phyloP scores from a whole-genome alignment of 2,113 vertebrate genomes.

The Motacilla alba region DNA sequence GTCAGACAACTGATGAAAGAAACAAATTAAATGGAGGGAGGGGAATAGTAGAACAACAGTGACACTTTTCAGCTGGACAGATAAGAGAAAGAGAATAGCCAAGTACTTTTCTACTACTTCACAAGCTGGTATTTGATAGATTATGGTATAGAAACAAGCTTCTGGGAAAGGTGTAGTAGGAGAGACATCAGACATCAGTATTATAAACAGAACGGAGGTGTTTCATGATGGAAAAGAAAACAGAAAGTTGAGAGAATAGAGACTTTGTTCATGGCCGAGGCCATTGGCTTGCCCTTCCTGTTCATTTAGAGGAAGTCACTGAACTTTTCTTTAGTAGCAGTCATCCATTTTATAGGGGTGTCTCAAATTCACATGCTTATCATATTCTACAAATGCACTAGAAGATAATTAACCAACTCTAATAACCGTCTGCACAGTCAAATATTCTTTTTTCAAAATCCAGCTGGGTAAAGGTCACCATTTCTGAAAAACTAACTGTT shows the following conservation, averaged over 20 bases:
- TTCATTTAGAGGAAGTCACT: not conserved
- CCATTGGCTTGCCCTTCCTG: not conserved
- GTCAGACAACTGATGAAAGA: not conserved
- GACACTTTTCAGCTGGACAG: not conserved
- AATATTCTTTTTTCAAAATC: not conserved
- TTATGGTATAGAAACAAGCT: not conserved
- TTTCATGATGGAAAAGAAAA: not conserved
- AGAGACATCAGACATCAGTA: not conserved
- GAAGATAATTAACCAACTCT: slow-evolving; percentile 33
- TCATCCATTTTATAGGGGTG: not conserved
- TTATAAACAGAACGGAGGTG: not conserved
- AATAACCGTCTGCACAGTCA: not conserved
- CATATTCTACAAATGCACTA: not conserved
- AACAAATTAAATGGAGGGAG: not conserved
- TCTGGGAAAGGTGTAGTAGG: not conserved
- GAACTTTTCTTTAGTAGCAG: not conserved
- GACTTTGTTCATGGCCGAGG: not conserved
- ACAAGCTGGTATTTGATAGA: not conserved
- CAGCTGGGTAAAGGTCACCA: not conserved
- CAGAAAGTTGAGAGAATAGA: not conserved
- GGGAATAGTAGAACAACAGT: not conserved
- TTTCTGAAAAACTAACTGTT: not conserved
- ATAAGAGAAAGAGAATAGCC: not conserved
- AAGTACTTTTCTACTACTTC: not conserved
- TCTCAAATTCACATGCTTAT: not conserved